Conservation (phyloP, 2,888 invertebrate genomes). For the Acholoe squamosa region DNA sequence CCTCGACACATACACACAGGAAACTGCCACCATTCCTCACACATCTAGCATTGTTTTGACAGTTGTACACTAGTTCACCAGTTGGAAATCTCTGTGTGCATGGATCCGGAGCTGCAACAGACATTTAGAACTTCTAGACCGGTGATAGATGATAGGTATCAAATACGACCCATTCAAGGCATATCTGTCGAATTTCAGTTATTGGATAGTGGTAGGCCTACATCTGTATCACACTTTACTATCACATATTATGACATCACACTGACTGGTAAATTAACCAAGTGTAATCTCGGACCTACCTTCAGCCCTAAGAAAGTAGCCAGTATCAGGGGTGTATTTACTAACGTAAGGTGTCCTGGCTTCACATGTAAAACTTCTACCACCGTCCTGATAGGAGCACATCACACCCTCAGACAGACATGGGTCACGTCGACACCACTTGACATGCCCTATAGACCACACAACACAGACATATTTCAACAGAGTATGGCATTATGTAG, state of each 20-base stretch:
- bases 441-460: not conserved
- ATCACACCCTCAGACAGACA: not conserved
- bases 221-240: too few species aligned
- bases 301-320: not conserved
- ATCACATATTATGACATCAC: too few species aligned
- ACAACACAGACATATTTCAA: too few species aligned
- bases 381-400: constrained; percentile 27
- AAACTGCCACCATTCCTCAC: not conserved
- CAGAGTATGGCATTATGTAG: too few species aligned
- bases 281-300: not conserved
- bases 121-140: too few species aligned
- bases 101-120: not conserved
- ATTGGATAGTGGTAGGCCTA: too few species aligned
- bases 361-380: not conserved
- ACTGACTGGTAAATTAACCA: too few species aligned
- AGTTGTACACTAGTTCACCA: not conserved
- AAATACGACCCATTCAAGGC: too few species aligned
- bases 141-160: too few species aligned
- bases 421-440: not conserved
- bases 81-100: not conserved
- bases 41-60: not conserved
- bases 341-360: not conserved
- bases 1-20: not conserved
- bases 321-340: not conserved
- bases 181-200: too few species aligned